These are phyloP conservation scores for Drosophila conformis DNA, from an alignment of 2,888 invertebrate species.

Conservation along the genomic window DNA sequence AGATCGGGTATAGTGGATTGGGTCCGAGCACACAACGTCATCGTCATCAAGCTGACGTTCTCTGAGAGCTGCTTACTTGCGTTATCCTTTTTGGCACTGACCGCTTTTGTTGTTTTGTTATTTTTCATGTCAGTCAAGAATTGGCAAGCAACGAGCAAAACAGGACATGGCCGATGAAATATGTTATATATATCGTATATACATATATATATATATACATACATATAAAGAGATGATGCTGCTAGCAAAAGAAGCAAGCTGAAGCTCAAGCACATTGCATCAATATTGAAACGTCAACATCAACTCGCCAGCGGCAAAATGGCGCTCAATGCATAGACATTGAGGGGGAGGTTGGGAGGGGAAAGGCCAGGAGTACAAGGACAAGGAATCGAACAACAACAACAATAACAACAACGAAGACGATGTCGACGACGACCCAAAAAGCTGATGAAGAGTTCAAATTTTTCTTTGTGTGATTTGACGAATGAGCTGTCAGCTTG, in stretches of 20 bases:
- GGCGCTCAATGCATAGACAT: slow-evolving; percentile 63
- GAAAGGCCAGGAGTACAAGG: slow-evolving; percentile 6
- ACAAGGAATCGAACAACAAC: slow-evolving; percentile 30
- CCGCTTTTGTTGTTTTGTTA: slow-evolving; percentile 78
- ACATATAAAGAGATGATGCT: not conserved
- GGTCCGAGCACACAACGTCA: slow-evolving; percentile 50
- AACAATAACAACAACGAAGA: slow-evolving; percentile 29
- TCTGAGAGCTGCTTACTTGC: slow-evolving; percentile 59
- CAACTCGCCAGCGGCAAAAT: slow-evolving; percentile 76
- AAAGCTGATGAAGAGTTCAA: slow-evolving; percentile 82
- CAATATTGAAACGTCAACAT: slow-evolving; percentile 82
- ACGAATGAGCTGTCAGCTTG: slow-evolving; percentile 82
- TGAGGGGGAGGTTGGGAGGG: not conserved
- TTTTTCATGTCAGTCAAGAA: slow-evolving; percentile 80
- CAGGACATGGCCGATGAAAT: slow-evolving; percentile 76
- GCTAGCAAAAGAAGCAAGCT: slow-evolving; percentile 1
- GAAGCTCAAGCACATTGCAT: slow-evolving; percentile 73
- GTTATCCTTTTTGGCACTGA: slow-evolving; percentile 72
- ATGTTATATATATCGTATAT: slow-evolving; percentile 46
- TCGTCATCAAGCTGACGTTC: slow-evolving; percentile 59
- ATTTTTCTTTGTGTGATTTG: slow-evolving; percentile 82
- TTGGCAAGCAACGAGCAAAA: slow-evolving; percentile 70
- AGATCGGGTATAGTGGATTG: not conserved
- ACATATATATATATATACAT: slow-evolving; percentile 8
- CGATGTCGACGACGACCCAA: slow-evolving; percentile 57